Conservation (phyloP, 2,797 vertebrate genomes). For the Falco berigora region DNA sequence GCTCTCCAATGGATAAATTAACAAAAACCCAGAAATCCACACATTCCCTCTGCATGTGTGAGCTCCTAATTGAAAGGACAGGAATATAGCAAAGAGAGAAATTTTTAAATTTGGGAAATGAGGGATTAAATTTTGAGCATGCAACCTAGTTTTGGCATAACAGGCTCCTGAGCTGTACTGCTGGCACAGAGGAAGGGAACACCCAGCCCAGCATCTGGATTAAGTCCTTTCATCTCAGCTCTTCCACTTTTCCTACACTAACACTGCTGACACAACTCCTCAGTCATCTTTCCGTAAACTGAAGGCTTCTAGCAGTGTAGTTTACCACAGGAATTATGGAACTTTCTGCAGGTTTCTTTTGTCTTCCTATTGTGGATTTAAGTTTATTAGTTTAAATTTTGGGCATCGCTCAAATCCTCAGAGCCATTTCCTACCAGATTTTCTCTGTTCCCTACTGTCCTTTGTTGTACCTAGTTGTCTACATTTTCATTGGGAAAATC, state of each 20-base stretch:
- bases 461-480: neutral
- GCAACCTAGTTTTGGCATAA: neutral
- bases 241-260: neutral
- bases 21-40: fast-evolving
- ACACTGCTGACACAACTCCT: neutral
- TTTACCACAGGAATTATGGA: neutral
- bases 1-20: neutral
- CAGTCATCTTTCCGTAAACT: neutral
- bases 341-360: neutral
- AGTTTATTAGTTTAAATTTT: neutral
- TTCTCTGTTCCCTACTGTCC: neutral
- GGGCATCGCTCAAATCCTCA: neutral
- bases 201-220: neutral
- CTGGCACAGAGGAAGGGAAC: neutral
- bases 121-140: neutral
- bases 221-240: neutral
- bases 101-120: neutral
- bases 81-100: neutral
- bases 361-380: neutral
- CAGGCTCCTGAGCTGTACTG: neutral
- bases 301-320: neutral
- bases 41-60: neutral
- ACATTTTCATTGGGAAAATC: neutral
- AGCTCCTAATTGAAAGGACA: neutral
- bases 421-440: neutral